phyloP scores from a whole-genome alignment of 2,888 invertebrate species.

The Cyaniris semiargus region DNA sequence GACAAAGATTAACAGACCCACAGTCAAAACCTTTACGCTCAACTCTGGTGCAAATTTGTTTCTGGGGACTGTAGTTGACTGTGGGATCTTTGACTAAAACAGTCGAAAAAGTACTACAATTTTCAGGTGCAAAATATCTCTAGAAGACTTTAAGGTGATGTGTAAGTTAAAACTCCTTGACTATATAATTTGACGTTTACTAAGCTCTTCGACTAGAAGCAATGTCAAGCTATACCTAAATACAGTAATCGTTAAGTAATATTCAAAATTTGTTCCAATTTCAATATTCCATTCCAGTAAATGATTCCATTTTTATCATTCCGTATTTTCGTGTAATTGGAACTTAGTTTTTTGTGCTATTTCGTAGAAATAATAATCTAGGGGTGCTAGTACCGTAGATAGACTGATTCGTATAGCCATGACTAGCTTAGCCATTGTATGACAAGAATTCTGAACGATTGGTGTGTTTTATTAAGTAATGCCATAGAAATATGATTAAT shows the following conservation, averaged over 20 bases:
- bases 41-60: not conserved
- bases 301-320: not conserved
- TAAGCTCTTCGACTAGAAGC: not conserved
- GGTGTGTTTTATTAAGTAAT: conserved; percentile 28
- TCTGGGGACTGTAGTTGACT: not conserved
- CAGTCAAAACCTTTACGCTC: not conserved
- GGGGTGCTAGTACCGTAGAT: conserved; percentile 68
- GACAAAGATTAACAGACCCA: too few relatives aligned
- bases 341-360: conserved; percentile 24
- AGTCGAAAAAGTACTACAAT: not conserved
- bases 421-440: conserved; percentile 57
- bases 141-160: not conserved
- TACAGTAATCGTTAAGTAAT: not conserved
- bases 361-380: conserved; percentile 46
- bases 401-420: conserved; percentile 77
- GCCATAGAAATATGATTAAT: conserved; percentile 12
- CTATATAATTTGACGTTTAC: not conserved
- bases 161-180: not conserved
- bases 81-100: not conserved
- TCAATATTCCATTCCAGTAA: not conserved
- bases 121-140: not conserved
- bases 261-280: not conserved
- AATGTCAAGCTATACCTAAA: conserved; percentile 13
- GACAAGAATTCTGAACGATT: conserved; percentile 40
- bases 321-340: not conserved